Evolutionary conservation across 2,888 invertebrate genomes (phyloP).

Genomic region (Deilephila elpenor): DNA sequence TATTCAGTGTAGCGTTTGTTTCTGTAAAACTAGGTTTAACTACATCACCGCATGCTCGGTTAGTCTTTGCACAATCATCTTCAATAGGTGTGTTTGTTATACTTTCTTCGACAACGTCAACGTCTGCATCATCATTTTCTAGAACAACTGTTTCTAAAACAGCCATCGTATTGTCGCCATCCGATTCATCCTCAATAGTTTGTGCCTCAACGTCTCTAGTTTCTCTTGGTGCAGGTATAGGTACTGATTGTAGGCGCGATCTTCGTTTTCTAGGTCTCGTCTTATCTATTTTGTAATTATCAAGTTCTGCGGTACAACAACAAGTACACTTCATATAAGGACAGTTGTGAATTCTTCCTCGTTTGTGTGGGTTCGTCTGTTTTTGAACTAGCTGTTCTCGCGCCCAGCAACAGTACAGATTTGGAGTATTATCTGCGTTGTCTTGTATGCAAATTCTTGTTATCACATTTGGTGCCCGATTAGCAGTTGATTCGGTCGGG

Average conservation of each 20-base stretch:
- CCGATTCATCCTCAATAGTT: background rate
- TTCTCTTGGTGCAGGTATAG: conserved; percentile 22
- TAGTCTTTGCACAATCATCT: too few species aligned
- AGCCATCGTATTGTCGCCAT: background rate
- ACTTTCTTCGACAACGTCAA: too few species aligned
- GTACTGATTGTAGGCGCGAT: too few species aligned
- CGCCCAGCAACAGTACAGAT: conserved; percentile 62
- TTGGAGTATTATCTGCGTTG: conserved; percentile 30
- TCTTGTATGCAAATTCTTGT: conserved; percentile 25
- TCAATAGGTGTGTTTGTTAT: too few species aligned
- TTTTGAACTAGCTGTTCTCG: conserved; percentile 36
- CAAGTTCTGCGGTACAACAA: conserved; percentile 55
- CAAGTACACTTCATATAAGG: conserved; percentile 46
- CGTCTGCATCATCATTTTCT: background rate
- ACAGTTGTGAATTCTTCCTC: conserved; percentile 42
- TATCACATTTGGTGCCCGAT: background rate
- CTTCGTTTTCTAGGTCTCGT: too few species aligned
- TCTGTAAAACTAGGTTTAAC: too few species aligned
- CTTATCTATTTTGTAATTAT: background rate
- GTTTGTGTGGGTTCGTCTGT: conserved; percentile 35
- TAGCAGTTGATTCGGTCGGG: background rate
- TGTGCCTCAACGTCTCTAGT: background rate
- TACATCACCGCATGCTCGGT: too few species aligned
- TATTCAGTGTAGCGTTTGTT: too few species aligned
- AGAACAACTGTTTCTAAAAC: background rate